A percentile compares a stretch with the other conserved stretches of the same genome.
phyloP scores from a whole-genome alignment of 2,797 vertebrate genomes.

The Rhynchonycteris naso region DNA sequence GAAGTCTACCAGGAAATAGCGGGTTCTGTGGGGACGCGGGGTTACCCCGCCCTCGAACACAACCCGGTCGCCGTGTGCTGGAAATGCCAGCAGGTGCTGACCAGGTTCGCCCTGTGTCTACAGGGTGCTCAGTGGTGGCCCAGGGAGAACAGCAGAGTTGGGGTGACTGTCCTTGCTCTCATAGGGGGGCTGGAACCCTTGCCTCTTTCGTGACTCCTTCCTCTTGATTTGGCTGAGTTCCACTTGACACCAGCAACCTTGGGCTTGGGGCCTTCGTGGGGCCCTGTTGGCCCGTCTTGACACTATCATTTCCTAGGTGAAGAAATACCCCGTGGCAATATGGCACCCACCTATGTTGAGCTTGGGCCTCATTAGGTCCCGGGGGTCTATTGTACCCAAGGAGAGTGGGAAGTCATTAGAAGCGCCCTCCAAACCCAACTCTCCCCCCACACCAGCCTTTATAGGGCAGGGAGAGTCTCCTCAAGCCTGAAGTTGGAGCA shows the following conservation, averaged over 20 bases:
- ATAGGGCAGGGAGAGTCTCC: accelerated
- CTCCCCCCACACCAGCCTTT: no score
- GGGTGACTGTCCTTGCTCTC: accelerated
- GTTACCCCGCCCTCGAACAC: not conserved
- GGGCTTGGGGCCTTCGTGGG: not conserved
- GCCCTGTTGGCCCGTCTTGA: conserved; percentile 66
- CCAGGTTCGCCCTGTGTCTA: accelerated
- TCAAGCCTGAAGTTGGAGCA: not conserved
- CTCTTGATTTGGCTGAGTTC: not conserved
- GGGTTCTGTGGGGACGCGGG: not conserved
- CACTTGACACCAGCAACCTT: not conserved
- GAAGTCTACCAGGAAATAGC: not conserved
- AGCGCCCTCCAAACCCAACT: accelerated
- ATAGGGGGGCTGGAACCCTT: not conserved
- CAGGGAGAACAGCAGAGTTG: not conserved
- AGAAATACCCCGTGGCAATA: conserved; percentile 80
- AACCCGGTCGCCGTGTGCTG: no score
- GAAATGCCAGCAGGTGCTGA: not conserved
- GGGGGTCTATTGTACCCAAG: conserved; percentile 63
- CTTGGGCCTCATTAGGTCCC: conserved; percentile 70
- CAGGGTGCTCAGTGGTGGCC: not conserved
- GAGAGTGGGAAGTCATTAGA: not conserved
- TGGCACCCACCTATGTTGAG: conserved; percentile 74
- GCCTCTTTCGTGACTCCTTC: accelerated
- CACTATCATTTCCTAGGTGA: conserved; percentile 76